Percentiles rank a stretch among this genome's conserved stretches.
These are phyloP conservation scores for Kryptopterus vitreolus DNA, from an alignment of 2,797 vertebrate genomes.

Conservation along the genomic window DNA sequence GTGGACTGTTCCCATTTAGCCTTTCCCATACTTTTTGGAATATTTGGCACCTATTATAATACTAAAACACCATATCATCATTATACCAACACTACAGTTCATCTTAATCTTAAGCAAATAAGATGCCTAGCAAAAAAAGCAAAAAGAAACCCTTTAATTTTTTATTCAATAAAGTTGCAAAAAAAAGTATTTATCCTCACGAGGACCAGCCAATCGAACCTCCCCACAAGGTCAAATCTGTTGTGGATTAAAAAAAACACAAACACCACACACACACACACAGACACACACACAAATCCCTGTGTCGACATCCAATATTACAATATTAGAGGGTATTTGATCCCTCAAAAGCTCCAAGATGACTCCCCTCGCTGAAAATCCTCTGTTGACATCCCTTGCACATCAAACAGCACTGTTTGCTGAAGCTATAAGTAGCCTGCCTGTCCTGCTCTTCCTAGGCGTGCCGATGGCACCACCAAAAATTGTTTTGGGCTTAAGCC, in stretches of 20 bases:
- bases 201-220: not conserved
- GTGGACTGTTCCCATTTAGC: not conserved
- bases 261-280: slow-evolving; percentile 8
- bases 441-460: slow-evolving; percentile 33
- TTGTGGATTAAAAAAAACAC: not conserved
- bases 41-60: not conserved
- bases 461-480: slow-evolving; percentile 22
- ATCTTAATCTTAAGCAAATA: no score
- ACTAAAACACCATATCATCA: not conserved
- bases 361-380: slow-evolving; percentile 42
- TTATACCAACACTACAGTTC: not conserved
- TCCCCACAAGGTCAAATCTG: not conserved
- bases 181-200: not conserved
- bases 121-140: no score
- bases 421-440: slow-evolving; percentile 29
- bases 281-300: slow-evolving; percentile 21
- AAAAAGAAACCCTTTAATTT: not conserved
- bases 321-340: slow-evolving; percentile 47
- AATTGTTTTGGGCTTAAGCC: slow-evolving; percentile 22
- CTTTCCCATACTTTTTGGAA: not conserved
- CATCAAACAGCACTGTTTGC: slow-evolving; percentile 39
- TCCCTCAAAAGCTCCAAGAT: slow-evolving; percentile 34
- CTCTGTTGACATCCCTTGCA: slow-evolving; percentile 29
- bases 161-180: not conserved
- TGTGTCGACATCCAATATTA: slow-evolving; percentile 34